Percentiles rank a stretch among this genome's conserved stretches.
These are phyloP conservation scores for Alectoris magna DNA, from an alignment of 2,797 vertebrate species.

Conservation along the genomic window DNA sequence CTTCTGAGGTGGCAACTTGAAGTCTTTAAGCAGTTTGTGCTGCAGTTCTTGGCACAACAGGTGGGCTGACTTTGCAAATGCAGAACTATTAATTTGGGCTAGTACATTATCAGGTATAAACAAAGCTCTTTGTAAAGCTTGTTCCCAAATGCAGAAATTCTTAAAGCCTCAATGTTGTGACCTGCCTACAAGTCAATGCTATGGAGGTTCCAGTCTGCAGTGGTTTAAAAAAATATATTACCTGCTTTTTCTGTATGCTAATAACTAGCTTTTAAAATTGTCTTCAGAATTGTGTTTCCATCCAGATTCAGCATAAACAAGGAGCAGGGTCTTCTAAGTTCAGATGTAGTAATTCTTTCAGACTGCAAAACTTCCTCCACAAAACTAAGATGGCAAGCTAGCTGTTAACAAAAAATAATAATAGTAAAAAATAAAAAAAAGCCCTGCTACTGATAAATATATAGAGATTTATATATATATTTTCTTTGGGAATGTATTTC, in stretches of 20 bases:
- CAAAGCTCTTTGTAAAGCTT: background rate
- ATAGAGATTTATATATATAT: no score
- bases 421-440: no score
- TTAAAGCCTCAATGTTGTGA: background rate
- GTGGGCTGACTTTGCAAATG: background rate
- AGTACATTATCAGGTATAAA: background rate
- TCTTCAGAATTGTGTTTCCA: background rate
- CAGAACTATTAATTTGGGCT: background rate
- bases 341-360: background rate
- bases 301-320: background rate
- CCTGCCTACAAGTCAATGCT: background rate
- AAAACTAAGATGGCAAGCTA: background rate
- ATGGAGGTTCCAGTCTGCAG: background rate
- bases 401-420: background rate
- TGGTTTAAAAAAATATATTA: background rate
- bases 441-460: rapidly evolving
- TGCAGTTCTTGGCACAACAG: background rate
- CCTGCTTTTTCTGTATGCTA: background rate
- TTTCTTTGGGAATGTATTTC: background rate
- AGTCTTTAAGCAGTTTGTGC: background rate
- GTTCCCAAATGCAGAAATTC: background rate
- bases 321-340: background rate
- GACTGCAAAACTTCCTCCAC: background rate
- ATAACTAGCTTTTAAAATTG: background rate
- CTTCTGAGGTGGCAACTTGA: background rate